Evolutionary conservation across 1,140 invertebrate genomes (phyloP), one percentile per base, ranked within the genome.

Genomic region (Acromyrmex echinatior): DNA sequence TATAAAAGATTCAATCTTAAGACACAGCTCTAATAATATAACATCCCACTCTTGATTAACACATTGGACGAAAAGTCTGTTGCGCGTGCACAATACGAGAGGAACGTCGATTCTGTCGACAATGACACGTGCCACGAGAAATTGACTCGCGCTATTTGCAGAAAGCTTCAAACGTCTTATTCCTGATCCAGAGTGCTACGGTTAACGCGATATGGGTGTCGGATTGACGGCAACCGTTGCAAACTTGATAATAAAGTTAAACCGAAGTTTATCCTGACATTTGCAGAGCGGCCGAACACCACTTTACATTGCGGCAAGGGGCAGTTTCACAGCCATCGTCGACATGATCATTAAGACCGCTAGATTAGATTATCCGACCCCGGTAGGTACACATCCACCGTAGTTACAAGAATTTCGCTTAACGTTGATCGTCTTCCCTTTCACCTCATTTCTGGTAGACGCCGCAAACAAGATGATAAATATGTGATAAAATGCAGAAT

Each of bases 301-400:
- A 81, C 92, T 97, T 87, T 96, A 98, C 88, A 96, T 97, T 45
- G 97, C 98, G 0, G 97, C 98, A 1, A 95, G 97, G 86, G 98
- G 97, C 16, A 98, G 97, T 93, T 98, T 98, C 95, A 98, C 97
- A 16, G 97, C 97, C 3, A 98, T 98, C 73, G 97, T 98, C 70
- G 98, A 98, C 91, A 97, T 98, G 96, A 97, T 98, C 58, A 98
- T 98, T 73, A 97, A 97, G 93, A 98, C 97, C 9, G 97, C 97
- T 2, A 95, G 97, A 81, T 93, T 97, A 84, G 96, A 96, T 88
- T 96, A 95, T 86, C 94, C 95, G 1, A 91, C 81, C 2, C 90
- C 90, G 87, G 90, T 91, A 79, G 18, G 90, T 71, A 53, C 25
- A 31, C 58, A n/a, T 21, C 28, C 5, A 10, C 53, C 77, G 31